A percentile compares a stretch with the other conserved stretches of the same genome.
Conservation (phyloP, 1,140 invertebrate species). For the Trinorchestia longiramus region DNA sequence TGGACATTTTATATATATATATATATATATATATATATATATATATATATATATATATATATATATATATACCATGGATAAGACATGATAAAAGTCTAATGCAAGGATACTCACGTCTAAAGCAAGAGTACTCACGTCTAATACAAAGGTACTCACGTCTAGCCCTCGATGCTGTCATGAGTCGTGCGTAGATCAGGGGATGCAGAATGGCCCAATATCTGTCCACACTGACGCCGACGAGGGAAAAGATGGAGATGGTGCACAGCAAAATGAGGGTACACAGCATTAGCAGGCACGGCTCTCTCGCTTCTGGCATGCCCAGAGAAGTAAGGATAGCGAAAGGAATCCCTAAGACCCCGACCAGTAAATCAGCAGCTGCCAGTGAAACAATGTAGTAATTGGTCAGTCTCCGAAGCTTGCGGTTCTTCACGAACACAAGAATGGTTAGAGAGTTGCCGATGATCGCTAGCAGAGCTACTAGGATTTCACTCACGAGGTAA, state of each 20-base stretch:
- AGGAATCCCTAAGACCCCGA: slow-evolving; percentile 79
- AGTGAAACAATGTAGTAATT: slow-evolving; percentile 93
- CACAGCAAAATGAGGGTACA: slow-evolving; percentile 88
- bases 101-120: no score
- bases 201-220: slow-evolving; percentile 92
- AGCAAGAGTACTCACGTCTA: background rate
- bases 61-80: background rate
- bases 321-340: slow-evolving; percentile 85
- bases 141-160: slow-evolving; percentile 77
- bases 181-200: slow-evolving; percentile 89
- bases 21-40: background rate
- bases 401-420: slow-evolving; percentile 82
- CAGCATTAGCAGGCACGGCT: slow-evolving; percentile 88
- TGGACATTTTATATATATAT: background rate
- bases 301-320: slow-evolving; percentile 81
- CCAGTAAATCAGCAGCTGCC: slow-evolving; percentile 85
- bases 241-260: slow-evolving; percentile 90
- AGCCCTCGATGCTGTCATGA: slow-evolving; percentile 85
- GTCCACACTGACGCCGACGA: slow-evolving; percentile 91
- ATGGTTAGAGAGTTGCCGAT: slow-evolving; percentile 88
- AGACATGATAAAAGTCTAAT: no score
- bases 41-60: background rate
- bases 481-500: slow-evolving; percentile 82
- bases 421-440: slow-evolving; percentile 82
- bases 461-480: slow-evolving; percentile 84